Evolutionary conservation across 2,113 vertebrate genomes (phyloP).

Genomic region (Plotosus lineatus): DNA sequence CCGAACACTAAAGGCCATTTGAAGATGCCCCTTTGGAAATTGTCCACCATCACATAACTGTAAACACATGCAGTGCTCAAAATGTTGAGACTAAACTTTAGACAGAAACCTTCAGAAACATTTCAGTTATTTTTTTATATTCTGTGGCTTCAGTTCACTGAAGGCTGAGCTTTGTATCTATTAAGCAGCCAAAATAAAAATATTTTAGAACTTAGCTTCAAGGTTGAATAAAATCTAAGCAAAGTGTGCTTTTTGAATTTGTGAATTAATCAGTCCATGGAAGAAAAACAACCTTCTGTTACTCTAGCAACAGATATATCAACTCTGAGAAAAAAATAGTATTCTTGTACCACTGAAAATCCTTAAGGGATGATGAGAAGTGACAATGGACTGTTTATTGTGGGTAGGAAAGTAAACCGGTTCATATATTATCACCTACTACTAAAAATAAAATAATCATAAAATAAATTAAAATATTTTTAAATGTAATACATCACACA

Average conservation of each 20-base stretch:
- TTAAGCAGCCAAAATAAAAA: not conserved
- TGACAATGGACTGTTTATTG: not conserved
- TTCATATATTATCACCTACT: too few species aligned
- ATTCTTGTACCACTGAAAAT: not conserved
- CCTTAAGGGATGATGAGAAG: not conserved
- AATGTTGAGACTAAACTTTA: too few species aligned
- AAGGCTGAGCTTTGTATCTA: not conserved
- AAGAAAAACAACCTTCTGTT: not conserved
- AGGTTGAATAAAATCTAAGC: not conserved
- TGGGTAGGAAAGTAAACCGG: not conserved
- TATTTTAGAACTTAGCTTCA: not conserved
- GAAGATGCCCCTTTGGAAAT: conserved; percentile 94
- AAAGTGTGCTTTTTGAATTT: not conserved
- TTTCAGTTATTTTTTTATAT: not conserved
- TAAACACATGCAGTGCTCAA: conserved; percentile 16
- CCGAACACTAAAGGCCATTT: conserved; percentile 97
- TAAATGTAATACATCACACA: too few species aligned
- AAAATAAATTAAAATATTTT: too few species aligned
- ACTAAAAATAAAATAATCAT: too few species aligned
- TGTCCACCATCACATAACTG: conserved; percentile 95
- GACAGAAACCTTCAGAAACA: not conserved
- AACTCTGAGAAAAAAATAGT: not conserved
- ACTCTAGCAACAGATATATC: not conserved
- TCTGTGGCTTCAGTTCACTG: not conserved
- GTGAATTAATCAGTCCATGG: too few species aligned